Base-by-base conservation (phyloP, 2,113 vertebrate genomes). In the Oryzias melastigma region DNA sequence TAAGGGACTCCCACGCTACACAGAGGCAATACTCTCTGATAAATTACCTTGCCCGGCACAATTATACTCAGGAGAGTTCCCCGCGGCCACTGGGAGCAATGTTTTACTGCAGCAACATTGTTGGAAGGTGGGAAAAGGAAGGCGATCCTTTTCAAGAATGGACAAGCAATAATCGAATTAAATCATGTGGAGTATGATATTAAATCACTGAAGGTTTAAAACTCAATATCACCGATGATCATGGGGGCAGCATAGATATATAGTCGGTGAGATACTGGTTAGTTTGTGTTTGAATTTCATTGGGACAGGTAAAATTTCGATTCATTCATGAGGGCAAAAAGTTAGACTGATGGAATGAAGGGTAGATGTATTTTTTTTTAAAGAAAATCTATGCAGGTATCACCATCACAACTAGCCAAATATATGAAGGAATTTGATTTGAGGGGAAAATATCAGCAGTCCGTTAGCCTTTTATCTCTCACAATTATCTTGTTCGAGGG, bases 11-110 rank as follows among this genome's bases (percentile, higher is more conserved):
- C 47, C 15, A 52, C 65, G 58, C 81, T 84, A 82, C 86, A 82
- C 86, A 82, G 70, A 88, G 78, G 83, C 84, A 89, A 89, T 89
- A 88, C 83, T 76, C 49, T 71, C 80, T 89, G 88, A 88, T 88
- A 88, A 85, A 89, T 89, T 88, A 84, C 84, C 83, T 85, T 83
- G 80, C 74, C 80, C 73, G 65, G 75, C 77, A 83, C 61, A 71
- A 84, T 87, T 84, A 82, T 85, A 83, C 87, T 79, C 61, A 41
- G n/a, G 74, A 67, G 78, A 65, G 73, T 64, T 87, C 78, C 81
- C 81, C 27, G 42, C 5, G 54, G 73, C 83, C 74, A 78, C 71
- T 67, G 65, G 62, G 68, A 76, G 71, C 75, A 54, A 71, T 77
- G 75, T 70, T 85, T 82, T 73, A 75, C 51, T 80, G 78, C 63